Conservation (phyloP, 1,140 invertebrate genomes). For the Pectinophora gossypiella region DNA sequence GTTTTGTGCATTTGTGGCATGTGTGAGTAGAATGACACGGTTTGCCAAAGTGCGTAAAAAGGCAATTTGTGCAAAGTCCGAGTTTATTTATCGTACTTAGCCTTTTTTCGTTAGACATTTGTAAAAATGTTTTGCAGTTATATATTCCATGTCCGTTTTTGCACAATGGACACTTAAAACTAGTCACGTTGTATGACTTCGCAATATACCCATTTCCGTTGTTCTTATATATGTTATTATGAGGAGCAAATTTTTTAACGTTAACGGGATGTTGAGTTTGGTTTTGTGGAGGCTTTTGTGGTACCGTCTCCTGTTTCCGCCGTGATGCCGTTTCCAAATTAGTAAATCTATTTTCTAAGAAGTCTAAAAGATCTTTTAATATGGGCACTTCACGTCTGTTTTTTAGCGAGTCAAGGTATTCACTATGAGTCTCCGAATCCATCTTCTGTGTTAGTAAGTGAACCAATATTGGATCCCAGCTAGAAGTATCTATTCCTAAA, state of each 20-base stretch:
- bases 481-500: too few relatives aligned
- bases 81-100: slow-evolving; percentile 8
- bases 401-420: slow-evolving; percentile 7
- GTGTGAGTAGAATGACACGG: slow-evolving; percentile 11
- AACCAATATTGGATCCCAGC: slow-evolving; percentile 8
- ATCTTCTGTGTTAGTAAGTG: slow-evolving; percentile 7
- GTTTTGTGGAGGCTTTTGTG: neutral
- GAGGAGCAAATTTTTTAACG: neutral
- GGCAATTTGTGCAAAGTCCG: slow-evolving; percentile 11
- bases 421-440: slow-evolving; percentile 4
- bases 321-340: neutral
- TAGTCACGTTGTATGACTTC: slow-evolving; percentile 11
- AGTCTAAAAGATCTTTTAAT: slow-evolving; percentile 5
- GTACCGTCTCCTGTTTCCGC: neutral
- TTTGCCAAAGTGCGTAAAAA: slow-evolving; percentile 14
- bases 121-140: slow-evolving; percentile 12
- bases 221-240: neutral
- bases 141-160: slow-evolving; percentile 13
- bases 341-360: slow-evolving; percentile 8
- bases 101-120: slow-evolving; percentile 11
- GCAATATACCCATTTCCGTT: slow-evolving; percentile 6
- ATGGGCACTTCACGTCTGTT: slow-evolving; percentile 3
- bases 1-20: slow-evolving; percentile 11
- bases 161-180: slow-evolving; percentile 12
- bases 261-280: neutral